Percentiles rank a stretch among this genome's conserved stretches.
Evolutionary conservation across 2,888 invertebrate species (phyloP).

Genomic region (Willowsia nigromaculata): DNA sequence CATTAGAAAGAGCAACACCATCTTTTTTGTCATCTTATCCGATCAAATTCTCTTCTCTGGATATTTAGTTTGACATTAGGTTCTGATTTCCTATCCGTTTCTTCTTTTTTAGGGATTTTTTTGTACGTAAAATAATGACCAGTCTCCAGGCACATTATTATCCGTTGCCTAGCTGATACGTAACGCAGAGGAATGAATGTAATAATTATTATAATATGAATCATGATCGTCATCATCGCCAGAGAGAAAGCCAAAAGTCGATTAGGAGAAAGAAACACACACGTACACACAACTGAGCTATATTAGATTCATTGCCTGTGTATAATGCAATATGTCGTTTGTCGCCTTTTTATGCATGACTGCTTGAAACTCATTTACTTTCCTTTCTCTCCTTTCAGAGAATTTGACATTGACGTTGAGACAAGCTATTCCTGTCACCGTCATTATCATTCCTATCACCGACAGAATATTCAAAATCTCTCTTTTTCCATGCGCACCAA

Average conservation of each 20-base stretch:
- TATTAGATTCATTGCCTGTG: not conserved
- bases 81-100: too few species aligned
- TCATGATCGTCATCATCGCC: not conserved
- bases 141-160: not conserved
- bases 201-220: not conserved
- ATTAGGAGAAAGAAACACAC: not conserved
- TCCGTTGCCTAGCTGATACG: not conserved
- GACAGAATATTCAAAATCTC: not conserved
- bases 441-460: constrained; percentile 5
- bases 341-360: constrained; percentile 7
- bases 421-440: not conserved
- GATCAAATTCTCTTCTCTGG: not conserved
- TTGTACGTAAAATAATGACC: not conserved
- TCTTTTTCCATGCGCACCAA: not conserved
- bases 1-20: constrained; percentile 1
- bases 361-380: constrained; percentile 13
- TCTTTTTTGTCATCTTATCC: constrained; percentile 26
- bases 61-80: too few species aligned
- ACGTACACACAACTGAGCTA: not conserved
- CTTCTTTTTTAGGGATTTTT: not conserved
- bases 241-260: not conserved
- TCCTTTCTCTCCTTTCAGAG: not conserved
- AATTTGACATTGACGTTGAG: constrained; percentile 13
- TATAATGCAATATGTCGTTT: not conserved
- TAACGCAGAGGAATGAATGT: not conserved